Percentiles rank a stretch among this genome's conserved stretches.
Conservation (phyloP, 2,888 invertebrate species). For the Pollenia griseotomentosa region DNA sequence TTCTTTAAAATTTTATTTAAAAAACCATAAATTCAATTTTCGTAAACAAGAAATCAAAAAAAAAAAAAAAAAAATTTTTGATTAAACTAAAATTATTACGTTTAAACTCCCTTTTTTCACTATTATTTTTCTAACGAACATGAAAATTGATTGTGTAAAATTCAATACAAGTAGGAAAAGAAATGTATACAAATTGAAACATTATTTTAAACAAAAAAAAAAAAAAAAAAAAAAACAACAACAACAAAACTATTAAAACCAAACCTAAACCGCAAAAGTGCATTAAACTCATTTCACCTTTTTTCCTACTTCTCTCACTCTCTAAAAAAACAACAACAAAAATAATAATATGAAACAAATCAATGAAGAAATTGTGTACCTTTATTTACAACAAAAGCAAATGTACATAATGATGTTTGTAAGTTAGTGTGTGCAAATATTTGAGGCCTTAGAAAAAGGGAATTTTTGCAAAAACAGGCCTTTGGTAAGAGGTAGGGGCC, state of each 20-base stretch:
- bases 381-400: conserved; percentile 20
- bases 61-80: background rate
- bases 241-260: conserved; percentile 63
- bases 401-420: background rate
- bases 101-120: conserved; percentile 17
- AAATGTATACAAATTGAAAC: conserved; percentile 64
- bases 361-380: conserved; percentile 68
- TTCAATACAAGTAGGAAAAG: conserved; percentile 62
- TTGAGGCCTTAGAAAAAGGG: background rate
- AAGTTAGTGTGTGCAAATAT: conserved; percentile 32
- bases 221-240: conserved; percentile 3
- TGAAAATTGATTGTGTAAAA: conserved; percentile 53
- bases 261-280: conserved; percentile 72
- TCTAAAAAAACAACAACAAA: conserved; percentile 23
- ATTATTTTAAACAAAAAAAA: conserved; percentile 44
- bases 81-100: background rate
- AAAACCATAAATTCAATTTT: background rate
- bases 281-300: conserved; percentile 74
- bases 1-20: background rate
- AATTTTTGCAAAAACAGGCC: background rate
- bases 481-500: background rate
- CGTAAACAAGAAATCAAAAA: background rate
- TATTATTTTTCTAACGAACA: conserved; percentile 28
- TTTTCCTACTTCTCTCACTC: conserved; percentile 38
- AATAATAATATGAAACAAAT: conserved; percentile 62